These are phyloP conservation scores for Epistrophe grossulariae DNA, from an alignment of 2,888 invertebrate genomes.

Conservation along the genomic window DNA sequence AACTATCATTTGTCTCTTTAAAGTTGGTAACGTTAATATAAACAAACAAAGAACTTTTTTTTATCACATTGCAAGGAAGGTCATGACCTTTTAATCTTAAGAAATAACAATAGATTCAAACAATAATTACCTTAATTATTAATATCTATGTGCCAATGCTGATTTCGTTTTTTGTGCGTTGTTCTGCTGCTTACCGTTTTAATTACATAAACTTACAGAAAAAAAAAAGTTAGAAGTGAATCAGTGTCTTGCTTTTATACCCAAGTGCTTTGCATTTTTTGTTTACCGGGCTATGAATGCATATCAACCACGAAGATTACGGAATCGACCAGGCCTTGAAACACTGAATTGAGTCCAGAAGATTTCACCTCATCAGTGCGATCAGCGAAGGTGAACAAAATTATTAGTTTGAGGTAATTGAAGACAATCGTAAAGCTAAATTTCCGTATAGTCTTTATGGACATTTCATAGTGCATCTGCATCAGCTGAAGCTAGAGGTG, in stretches of 20 bases:
- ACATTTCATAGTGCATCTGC: background rate
- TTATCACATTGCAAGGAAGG: conserved; percentile 54
- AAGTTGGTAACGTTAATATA: background rate
- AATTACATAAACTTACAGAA: conserved; percentile 15
- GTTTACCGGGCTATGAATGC: conserved; percentile 35
- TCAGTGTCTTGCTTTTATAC: background rate
- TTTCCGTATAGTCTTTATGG: conserved; percentile 47
- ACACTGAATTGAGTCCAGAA: conserved; percentile 75
- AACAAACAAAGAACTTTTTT: conserved; percentile 14
- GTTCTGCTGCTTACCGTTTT: conserved; percentile 13
- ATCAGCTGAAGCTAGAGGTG: background rate
- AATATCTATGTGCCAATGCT: background rate
- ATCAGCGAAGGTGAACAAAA: conserved; percentile 81
- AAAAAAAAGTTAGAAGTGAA: conserved; percentile 28
- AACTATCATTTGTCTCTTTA: background rate
- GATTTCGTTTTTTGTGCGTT: conserved; percentile 44
- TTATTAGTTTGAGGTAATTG: conserved; percentile 71
- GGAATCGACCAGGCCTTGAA: conserved; percentile 63
- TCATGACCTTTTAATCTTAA: conserved; percentile 52
- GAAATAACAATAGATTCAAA: conserved; percentile 51
- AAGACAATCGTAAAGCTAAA: conserved; percentile 44
- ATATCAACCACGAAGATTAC: conserved; percentile 62
- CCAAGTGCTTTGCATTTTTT: conserved; percentile 42
- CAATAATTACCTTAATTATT: conserved; percentile 66
- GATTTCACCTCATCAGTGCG: conserved; percentile 83